Base-by-base conservation (phyloP, 2,888 invertebrate species). In the Choristoneura rosaceana region DNA sequence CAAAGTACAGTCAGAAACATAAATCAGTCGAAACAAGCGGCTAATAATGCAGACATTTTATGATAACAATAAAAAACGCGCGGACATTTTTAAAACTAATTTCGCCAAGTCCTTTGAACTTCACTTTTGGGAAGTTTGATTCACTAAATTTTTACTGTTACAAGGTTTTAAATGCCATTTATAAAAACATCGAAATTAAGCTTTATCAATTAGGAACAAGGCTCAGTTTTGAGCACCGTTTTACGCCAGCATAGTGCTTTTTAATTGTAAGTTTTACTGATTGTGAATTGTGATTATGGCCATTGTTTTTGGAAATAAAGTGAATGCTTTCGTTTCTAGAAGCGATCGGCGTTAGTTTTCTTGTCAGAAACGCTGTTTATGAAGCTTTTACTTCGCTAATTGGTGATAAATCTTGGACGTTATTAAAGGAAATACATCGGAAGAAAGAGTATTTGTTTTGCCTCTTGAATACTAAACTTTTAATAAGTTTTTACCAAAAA, bases 31-130 rank as follows among this genome's bases (percentile, higher is more conserved):
- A 73, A 85, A 82, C 83, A 84, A 85, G 84, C 84, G 82, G 83
- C 84, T 83, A 87, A 90, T 87, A 87, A 89, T 71, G 80, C 79
- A 75, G 79, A 80, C 84, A 86, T 84, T 90, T 91, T 91, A 90
- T 89, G 84, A 86, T 84, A 87, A 90, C 87, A 88, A 90, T 91
- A 90, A 90, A 90, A 78, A 82, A 81, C 74, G 76, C 73, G 76
- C 74, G 75, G 87, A 87, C 85, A 79, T 87, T 88, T 87, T 86
- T 82, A 84, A 84, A 75, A 83, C 86, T 87, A 87, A 87, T 89
- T 87, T 82, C 80, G 81, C 78, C 70, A 80, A 80, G 84, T 79
- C 84, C 81, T 87, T 85, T 87, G 86, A 86, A 86, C 82, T 86
- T 79, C 76, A 75, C 45, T 45, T 62, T 62, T 62, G 12, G 64